Percentiles rank a stretch among this genome's conserved stretches.
phyloP scores from a whole-genome alignment of 2,113 vertebrate genomes.

The Procavia capensis region DNA sequence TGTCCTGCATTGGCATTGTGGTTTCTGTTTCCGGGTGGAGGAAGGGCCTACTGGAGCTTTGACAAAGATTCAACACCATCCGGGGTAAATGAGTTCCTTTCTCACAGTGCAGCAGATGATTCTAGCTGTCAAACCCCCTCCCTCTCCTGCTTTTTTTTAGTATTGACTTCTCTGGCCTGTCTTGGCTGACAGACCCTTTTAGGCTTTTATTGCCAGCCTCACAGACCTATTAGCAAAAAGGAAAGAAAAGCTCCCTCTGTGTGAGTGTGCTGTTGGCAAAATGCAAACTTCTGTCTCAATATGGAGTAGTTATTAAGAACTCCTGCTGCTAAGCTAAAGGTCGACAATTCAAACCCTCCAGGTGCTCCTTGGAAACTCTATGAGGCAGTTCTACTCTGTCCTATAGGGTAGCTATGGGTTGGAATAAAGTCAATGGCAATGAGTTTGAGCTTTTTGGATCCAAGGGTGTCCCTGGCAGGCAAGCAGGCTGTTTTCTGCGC shows the following conservation, averaged over 20 bases:
- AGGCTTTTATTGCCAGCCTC: background rate
- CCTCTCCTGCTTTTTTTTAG: background rate
- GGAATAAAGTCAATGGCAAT: too few relatives aligned
- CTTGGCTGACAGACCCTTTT: background rate
- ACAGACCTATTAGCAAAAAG: background rate
- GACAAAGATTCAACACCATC: background rate
- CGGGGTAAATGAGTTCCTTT: background rate
- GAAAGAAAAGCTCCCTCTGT: background rate
- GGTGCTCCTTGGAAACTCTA: too few relatives aligned
- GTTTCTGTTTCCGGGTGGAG: background rate
- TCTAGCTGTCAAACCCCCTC: background rate
- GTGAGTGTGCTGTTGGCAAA: background rate
- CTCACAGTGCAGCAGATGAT: background rate
- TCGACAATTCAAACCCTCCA: too few relatives aligned
- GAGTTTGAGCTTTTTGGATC: too few relatives aligned
- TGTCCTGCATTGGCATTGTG: accelerated
- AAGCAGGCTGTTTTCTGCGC: background rate
- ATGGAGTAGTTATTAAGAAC: too few relatives aligned
- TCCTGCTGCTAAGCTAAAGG: too few relatives aligned
- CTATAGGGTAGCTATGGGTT: too few relatives aligned
- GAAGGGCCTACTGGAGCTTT: background rate
- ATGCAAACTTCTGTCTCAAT: background rate
- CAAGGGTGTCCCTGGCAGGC: too few relatives aligned
- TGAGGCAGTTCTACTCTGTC: too few relatives aligned
- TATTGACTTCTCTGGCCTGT: background rate